phyloP scores from a whole-genome alignment of 2,797 vertebrate genomes.

The Neosilurus hyrtlii region DNA sequence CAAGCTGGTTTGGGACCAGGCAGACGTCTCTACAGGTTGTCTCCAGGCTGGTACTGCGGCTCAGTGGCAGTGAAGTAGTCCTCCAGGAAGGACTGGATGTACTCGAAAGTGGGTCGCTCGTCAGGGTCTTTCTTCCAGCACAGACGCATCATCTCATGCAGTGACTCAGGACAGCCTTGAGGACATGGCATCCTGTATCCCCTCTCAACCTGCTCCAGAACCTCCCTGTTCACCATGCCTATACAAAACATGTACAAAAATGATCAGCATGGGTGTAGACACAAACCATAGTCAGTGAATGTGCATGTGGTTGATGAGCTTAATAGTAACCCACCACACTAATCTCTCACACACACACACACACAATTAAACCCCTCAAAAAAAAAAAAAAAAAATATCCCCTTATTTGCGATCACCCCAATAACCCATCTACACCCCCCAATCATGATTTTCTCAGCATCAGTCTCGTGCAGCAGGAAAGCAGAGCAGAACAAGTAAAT shows the following conservation, averaged over 20 bases:
- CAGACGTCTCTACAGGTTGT: constrained; percentile 83
- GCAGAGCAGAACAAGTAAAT: neutral
- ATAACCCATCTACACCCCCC: too few relatives aligned
- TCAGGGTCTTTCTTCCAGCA: constrained; percentile 98
- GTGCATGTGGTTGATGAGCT: neutral
- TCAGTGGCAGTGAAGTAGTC: constrained; percentile 99
- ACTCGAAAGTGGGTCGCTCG: constrained; percentile 96
- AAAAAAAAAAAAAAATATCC: neutral
- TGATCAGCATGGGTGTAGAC: neutral
- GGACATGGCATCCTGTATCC: constrained; percentile 97
- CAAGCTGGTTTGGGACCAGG: constrained; percentile 20
- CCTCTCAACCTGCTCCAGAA: constrained; percentile 95
- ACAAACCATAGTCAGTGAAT: neutral
- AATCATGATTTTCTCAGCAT: too few relatives aligned
- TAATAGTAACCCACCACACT: neutral
- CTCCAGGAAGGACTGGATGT: constrained; percentile 97
- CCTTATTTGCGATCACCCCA: too few relatives aligned
- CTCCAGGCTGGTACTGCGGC: constrained; percentile 96
- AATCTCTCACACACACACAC: too few relatives aligned
- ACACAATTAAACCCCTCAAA: neutral
- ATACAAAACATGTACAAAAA: constrained; percentile 8
- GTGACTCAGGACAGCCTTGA: constrained; percentile 92
- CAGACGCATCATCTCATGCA: constrained; percentile 92
- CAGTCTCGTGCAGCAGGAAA: neutral
- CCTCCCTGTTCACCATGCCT: constrained; percentile 98